Conservation (phyloP, 1,140 invertebrate genomes). For the Drosophila nikananu region DNA sequence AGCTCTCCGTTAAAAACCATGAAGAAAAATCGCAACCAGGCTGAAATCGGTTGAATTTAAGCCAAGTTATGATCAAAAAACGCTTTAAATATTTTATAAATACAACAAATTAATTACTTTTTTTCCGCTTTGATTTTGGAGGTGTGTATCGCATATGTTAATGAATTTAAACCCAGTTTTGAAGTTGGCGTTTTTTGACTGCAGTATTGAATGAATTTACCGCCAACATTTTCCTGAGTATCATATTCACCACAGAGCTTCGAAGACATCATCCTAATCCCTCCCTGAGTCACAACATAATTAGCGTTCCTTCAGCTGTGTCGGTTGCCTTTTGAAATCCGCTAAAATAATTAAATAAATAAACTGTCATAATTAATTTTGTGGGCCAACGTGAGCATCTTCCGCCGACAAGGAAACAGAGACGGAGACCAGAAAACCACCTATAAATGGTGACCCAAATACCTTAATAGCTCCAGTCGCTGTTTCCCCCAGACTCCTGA, state of each 20-base stretch:
- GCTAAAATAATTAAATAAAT: slow-evolving; percentile 79
- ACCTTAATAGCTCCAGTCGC: slow-evolving; percentile 53
- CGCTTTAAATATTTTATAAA: no score
- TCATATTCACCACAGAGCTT: slow-evolving; percentile 1
- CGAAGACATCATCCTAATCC: slow-evolving; percentile 46
- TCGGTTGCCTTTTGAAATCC: slow-evolving; percentile 64
- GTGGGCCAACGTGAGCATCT: slow-evolving; percentile 53
- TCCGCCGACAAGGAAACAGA: slow-evolving; percentile 19
- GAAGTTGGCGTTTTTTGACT: no score
- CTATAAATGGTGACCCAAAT: slow-evolving; percentile 61
- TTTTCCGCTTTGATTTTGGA: no score
- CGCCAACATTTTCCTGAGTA: no score
- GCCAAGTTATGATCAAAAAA: no score
- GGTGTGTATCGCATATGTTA: no score
- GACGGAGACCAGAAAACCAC: slow-evolving; percentile 20
- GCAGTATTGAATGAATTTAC: no score
- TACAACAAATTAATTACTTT: no score
- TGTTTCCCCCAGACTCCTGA: slow-evolving; percentile 16
- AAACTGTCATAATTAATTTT: slow-evolving; percentile 83
- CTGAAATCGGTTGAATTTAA: no score
- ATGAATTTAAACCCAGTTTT: no score
- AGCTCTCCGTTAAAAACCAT: no score
- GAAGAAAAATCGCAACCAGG: no score
- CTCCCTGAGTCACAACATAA: slow-evolving; percentile 75
- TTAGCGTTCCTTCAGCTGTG: slow-evolving; percentile 43